Evolutionary conservation across 2,888 invertebrate species (phyloP).

Genomic region (Leptura quadrifasciata): DNA sequence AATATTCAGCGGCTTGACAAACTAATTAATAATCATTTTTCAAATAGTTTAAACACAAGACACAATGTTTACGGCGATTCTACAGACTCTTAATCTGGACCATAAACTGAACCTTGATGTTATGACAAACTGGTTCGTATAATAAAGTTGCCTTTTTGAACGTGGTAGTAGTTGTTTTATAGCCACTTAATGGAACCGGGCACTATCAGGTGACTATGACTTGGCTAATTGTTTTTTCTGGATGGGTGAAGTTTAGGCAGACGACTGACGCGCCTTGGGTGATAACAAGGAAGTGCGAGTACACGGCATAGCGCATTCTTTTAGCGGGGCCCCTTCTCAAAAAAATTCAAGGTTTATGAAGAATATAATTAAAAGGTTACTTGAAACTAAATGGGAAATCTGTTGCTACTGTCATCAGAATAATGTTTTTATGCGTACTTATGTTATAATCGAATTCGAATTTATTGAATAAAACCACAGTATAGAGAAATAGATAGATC

Average conservation of each 20-base stretch:
- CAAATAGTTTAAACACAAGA: constrained; percentile 15
- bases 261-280: constrained; percentile 62
- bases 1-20: background rate
- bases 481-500: too few relatives aligned
- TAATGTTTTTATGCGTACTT: background rate
- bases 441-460: too few relatives aligned
- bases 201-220: constrained; percentile 55
- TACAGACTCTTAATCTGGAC: constrained; percentile 18
- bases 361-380: constrained; percentile 2
- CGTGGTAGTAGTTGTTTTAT: constrained; percentile 35
- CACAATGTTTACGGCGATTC: background rate
- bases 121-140: constrained; percentile 27
- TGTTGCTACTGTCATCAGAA: background rate
- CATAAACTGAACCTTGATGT: constrained; percentile 13
- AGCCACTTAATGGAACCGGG: constrained; percentile 38
- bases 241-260: constrained; percentile 54
- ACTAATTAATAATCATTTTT: constrained; percentile 23
- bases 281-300: constrained; percentile 65
- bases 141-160: constrained; percentile 32
- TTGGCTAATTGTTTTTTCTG: constrained; percentile 58
- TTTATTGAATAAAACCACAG: too few relatives aligned
- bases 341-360: constrained; percentile 1
- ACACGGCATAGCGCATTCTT: constrained; percentile 55
- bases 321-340: background rate
- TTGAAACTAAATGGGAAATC: background rate